Percentiles rank a stretch among this genome's conserved stretches.
phyloP scores from a whole-genome alignment of 2,113 vertebrate species.

The Dendropsophus ebraccatus region DNA sequence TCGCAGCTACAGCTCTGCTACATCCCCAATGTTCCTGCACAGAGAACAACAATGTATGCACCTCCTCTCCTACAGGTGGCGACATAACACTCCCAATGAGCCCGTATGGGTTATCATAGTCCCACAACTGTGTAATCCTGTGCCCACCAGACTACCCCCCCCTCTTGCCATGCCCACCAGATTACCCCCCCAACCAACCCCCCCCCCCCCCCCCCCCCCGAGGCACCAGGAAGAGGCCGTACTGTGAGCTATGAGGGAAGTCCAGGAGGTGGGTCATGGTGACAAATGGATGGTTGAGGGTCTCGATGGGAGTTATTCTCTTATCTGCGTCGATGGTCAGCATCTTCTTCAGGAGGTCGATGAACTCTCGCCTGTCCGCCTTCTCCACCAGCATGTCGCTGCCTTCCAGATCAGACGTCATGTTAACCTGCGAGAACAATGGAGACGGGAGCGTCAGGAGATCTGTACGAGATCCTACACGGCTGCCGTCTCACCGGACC shows the following conservation, averaged over 20 bases:
- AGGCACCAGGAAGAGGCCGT: slow-evolving; percentile 62
- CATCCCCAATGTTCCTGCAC: too few relatives aligned
- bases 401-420: slow-evolving; percentile 94
- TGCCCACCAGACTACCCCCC: too few relatives aligned
- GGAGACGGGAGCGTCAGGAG: not conserved
- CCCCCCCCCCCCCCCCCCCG: not conserved
- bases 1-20: too few relatives aligned
- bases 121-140: too few relatives aligned
- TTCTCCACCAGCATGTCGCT: slow-evolving; percentile 98
- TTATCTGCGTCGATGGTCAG: slow-evolving; percentile 98
- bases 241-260: slow-evolving; percentile 98
- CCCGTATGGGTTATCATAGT: too few relatives aligned
- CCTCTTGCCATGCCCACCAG: too few relatives aligned
- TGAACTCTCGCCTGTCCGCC: slow-evolving; percentile 96
- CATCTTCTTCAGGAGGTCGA: slow-evolving; percentile 98
- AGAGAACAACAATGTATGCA: too few relatives aligned
- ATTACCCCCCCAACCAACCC: too few relatives aligned
- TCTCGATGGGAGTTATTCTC: slow-evolving; percentile 96
- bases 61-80: too few relatives aligned
- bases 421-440: slow-evolving; percentile 84
- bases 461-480: too few relatives aligned
- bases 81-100: too few relatives aligned
- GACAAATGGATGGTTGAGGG: slow-evolving; percentile 96
- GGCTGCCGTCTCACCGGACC: too few relatives aligned
- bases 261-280: slow-evolving; percentile 97